Conservation (phyloP, 2,888 invertebrate species). For the Tanytarsus gracilentus region DNA sequence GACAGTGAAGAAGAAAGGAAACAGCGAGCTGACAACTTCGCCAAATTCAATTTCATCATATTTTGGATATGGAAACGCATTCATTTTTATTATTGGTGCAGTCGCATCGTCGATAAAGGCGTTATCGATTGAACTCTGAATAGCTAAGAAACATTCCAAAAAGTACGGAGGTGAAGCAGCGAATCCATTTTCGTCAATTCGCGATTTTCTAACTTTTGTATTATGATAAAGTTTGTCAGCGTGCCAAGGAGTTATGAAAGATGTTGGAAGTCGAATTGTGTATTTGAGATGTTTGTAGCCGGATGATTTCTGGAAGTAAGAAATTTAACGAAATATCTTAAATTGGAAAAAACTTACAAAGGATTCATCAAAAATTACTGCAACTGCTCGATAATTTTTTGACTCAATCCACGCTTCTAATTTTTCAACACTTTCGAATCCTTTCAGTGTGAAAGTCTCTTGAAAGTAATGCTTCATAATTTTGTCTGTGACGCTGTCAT, state of each 20-base stretch:
- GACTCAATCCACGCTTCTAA: too few relatives aligned
- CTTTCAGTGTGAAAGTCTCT: too few relatives aligned
- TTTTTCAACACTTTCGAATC: too few relatives aligned
- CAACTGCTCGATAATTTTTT: too few relatives aligned
- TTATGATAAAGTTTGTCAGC: constrained; percentile 48
- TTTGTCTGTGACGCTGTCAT: too few relatives aligned
- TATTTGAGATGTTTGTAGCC: background rate
- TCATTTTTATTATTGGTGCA: constrained; percentile 36
- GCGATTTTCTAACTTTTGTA: background rate
- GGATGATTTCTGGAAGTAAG: background rate
- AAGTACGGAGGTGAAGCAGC: constrained; percentile 48
- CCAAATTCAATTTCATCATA: constrained; percentile 60
- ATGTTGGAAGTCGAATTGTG: constrained; percentile 44
- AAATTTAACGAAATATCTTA: too few relatives aligned
- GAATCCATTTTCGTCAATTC: background rate
- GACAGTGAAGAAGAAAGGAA: constrained; percentile 68
- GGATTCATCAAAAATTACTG: too few relatives aligned
- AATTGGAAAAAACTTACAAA: too few relatives aligned
- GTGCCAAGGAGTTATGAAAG: constrained; percentile 53
- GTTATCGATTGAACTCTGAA: constrained; percentile 52
- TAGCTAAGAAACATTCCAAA: constrained; percentile 55
- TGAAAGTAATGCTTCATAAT: too few relatives aligned
- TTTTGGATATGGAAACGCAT: constrained; percentile 63
- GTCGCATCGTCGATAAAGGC: constrained; percentile 41
- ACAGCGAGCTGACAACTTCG: constrained; percentile 52